Conservation (phyloP, 2,797 vertebrate species). For the Threskiornis aethiopicus region DNA sequence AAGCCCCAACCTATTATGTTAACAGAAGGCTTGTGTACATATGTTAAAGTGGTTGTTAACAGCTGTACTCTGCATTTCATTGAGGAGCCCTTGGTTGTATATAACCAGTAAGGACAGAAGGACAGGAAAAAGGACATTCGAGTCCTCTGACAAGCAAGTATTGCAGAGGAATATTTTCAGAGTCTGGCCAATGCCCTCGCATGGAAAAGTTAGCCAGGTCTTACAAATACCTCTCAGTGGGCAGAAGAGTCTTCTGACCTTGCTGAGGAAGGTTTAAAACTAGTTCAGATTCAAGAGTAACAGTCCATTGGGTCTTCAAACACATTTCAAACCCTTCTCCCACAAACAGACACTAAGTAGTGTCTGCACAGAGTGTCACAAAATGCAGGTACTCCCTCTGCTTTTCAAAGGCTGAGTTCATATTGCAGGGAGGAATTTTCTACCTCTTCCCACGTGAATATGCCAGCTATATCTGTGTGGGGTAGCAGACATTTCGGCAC, state of each 20-base stretch:
- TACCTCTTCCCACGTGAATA: neutral
- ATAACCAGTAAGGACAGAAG: neutral
- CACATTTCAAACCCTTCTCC: neutral
- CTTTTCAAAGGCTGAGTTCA: neutral
- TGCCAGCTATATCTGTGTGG: neutral
- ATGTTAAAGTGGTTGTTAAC: neutral
- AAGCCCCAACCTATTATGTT: neutral
- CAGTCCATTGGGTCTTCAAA: neutral
- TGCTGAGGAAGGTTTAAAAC: neutral
- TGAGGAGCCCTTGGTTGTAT: neutral
- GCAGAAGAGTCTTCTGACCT: neutral
- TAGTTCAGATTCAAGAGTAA: neutral
- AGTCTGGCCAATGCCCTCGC: neutral
- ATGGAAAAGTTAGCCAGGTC: neutral
- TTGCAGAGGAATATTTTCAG: neutral
- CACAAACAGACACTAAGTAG: neutral
- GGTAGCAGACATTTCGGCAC: neutral
- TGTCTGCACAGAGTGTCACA: neutral
- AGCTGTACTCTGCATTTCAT: neutral
- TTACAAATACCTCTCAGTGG: neutral
- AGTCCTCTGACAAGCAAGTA: neutral
- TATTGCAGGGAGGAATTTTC: neutral
- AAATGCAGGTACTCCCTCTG: neutral
- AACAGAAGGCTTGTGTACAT: neutral
- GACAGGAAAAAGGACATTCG: neutral